Evolutionary conservation across 37 sponge, comb jelly and placozoan species (phyloP).

Genomic region (Axinella damicornis): DNA sequence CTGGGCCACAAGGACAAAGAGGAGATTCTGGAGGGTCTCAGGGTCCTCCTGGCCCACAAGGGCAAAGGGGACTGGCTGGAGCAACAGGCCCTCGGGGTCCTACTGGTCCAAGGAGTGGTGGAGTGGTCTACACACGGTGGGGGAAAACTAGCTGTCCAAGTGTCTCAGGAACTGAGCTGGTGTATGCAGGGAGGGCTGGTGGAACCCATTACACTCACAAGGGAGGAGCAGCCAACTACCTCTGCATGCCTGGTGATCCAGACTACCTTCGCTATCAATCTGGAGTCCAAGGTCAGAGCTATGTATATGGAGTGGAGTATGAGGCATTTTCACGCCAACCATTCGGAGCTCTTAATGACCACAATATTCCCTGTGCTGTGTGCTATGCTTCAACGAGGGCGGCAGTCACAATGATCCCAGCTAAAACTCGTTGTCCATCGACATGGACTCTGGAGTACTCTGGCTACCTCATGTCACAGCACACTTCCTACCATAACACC

Average conservation of each 20-base stretch:
- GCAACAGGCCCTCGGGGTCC: too few species aligned
- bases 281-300: conserved; percentile 14
- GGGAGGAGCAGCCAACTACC: conserved; percentile 36
- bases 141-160: conserved; percentile 28
- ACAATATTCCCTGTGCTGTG: conserved; percentile 61
- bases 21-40: too few species aligned
- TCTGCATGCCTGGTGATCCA: conserved; percentile 32
- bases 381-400: conserved; percentile 43
- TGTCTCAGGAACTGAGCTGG: conserved; percentile 1
- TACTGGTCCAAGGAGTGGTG: conserved; percentile 26
- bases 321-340: background rate
- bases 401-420: conserved; percentile 51
- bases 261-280: conserved; percentile 29
- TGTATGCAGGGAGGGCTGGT: conserved; percentile 22
- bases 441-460: conserved; percentile 60
- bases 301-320: conserved; percentile 45
- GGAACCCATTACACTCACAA: background rate
- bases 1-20: too few species aligned
- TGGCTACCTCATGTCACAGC: conserved; percentile 54
- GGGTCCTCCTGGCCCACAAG: too few species aligned
- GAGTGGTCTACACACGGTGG: conserved; percentile 21
- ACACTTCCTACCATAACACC: background rate
- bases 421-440: conserved; percentile 27
- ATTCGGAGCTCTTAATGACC: background rate
- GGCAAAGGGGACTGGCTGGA: too few species aligned